Percentiles rank a stretch among this genome's conserved stretches.
phyloP scores from a whole-genome alignment of 1,140 invertebrate genomes.

The Trypoxylus dichotomus region DNA sequence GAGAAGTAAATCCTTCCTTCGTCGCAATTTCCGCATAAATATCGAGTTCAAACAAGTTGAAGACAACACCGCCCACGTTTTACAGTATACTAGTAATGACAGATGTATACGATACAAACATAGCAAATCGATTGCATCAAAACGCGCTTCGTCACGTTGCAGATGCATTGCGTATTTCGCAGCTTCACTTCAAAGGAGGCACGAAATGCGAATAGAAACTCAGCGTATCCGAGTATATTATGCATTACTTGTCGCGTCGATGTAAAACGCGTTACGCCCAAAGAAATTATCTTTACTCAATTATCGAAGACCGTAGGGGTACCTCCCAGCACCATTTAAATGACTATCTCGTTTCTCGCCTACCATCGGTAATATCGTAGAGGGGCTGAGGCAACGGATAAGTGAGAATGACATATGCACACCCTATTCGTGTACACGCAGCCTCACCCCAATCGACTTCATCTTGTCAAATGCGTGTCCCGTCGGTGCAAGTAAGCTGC shows the following conservation, averaged over 20 bases:
- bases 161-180: neutral
- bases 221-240: neutral
- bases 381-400: neutral
- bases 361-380: neutral
- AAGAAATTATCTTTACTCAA: neutral
- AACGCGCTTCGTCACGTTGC: neutral
- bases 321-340: neutral
- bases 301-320: slow-evolving; percentile 3
- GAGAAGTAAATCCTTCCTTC: too few relatives aligned
- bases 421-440: slow-evolving; percentile 3
- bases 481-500: neutral
- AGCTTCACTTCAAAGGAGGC: neutral
- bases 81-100: too few relatives aligned
- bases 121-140: neutral
- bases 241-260: neutral
- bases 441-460: slow-evolving; percentile 20
- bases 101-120: too few relatives aligned
- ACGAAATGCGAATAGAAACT: neutral
- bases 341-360: neutral
- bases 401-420: slow-evolving; percentile 23
- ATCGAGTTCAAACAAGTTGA: too few relatives aligned
- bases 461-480: slow-evolving; percentile 6
- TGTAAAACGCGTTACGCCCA: neutral
- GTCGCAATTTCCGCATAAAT: too few relatives aligned
- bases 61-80: too few relatives aligned